Conservation (phyloP, 1,140 invertebrate genomes). For the Drosophila albomicans region DNA sequence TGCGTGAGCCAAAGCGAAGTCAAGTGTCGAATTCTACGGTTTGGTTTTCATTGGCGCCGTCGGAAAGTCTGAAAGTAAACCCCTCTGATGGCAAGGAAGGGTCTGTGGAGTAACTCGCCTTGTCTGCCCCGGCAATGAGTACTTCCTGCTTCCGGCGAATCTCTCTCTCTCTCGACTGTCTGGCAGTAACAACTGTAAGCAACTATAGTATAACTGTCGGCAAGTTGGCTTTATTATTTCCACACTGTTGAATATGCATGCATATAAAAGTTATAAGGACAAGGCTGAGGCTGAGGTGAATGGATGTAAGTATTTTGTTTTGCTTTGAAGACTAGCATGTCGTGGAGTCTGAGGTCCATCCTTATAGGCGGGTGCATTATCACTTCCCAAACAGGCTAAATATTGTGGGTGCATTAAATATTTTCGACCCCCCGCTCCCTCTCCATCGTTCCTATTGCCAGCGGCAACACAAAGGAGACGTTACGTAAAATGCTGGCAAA, state of each 20-base stretch:
- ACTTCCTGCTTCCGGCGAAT: constrained; percentile 63
- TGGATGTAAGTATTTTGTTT: constrained; percentile 34
- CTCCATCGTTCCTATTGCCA: constrained; percentile 1
- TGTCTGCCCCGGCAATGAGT: constrained; percentile 64
- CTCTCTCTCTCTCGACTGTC: constrained; percentile 40
- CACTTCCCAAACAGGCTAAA: constrained; percentile 62
- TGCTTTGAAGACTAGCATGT: constrained; percentile 65
- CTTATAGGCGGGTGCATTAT: constrained; percentile 64
- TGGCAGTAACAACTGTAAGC: constrained; percentile 68
- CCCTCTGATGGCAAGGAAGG: background rate
- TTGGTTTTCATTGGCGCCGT: constrained; percentile 41
- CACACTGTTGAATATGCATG: constrained; percentile 81
- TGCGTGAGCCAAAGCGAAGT: constrained; percentile 25
- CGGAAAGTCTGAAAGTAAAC: background rate
- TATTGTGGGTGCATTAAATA: constrained; percentile 79
- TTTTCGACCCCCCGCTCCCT: constrained; percentile 30
- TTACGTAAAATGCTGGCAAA: constrained; percentile 51
- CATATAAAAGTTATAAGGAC: constrained; percentile 33
- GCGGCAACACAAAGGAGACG: constrained; percentile 49
- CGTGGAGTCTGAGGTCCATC: constrained; percentile 29
- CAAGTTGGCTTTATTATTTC: constrained; percentile 83
- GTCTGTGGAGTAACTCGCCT: background rate
- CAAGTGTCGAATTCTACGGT: constrained; percentile 50
- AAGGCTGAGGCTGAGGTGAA: background rate
- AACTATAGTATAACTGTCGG: constrained; percentile 77